phyloP scores from a whole-genome alignment of 2,888 invertebrate genomes.

The Congeria kusceri region DNA sequence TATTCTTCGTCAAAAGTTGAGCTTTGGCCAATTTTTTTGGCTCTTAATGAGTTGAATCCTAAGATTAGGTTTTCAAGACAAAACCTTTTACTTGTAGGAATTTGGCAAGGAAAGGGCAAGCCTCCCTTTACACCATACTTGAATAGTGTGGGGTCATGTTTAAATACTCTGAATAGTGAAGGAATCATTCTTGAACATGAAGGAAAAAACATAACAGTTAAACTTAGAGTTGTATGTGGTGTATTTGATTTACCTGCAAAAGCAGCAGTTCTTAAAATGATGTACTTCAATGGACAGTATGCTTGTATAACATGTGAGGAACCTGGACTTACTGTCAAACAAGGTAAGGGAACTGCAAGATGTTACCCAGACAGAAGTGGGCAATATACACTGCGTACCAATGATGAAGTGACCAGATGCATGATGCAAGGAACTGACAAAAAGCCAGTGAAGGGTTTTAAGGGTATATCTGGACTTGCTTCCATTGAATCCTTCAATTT shows the following conservation, averaged over 20 bases:
- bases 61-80: constrained; percentile 18
- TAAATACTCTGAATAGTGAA: constrained; percentile 35
- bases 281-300: constrained; percentile 41
- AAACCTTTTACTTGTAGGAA: constrained; percentile 35
- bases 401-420: constrained; percentile 14
- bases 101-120: constrained; percentile 49
- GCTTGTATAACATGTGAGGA: constrained; percentile 59
- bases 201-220: constrained; percentile 24
- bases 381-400: constrained; percentile 9
- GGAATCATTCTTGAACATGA: constrained; percentile 29
- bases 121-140: constrained; percentile 40
- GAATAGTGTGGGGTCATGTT: not conserved
- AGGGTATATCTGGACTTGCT: not conserved
- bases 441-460: constrained; percentile 4
- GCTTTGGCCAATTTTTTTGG: constrained; percentile 56
- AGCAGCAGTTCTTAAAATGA: constrained; percentile 55
- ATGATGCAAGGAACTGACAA: constrained; percentile 21
- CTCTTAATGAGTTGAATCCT: constrained; percentile 29
- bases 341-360: constrained; percentile 29
- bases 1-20: constrained; percentile 46
- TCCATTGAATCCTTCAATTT: not conserved
- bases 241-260: constrained; percentile 54
- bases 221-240: constrained; percentile 37
- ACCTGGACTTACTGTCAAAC: constrained; percentile 34
- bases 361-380: constrained; percentile 33